These are phyloP conservation scores for Lasiurus cinereus DNA, from an alignment of 2,113 vertebrate species.

Conservation along the genomic window DNA sequence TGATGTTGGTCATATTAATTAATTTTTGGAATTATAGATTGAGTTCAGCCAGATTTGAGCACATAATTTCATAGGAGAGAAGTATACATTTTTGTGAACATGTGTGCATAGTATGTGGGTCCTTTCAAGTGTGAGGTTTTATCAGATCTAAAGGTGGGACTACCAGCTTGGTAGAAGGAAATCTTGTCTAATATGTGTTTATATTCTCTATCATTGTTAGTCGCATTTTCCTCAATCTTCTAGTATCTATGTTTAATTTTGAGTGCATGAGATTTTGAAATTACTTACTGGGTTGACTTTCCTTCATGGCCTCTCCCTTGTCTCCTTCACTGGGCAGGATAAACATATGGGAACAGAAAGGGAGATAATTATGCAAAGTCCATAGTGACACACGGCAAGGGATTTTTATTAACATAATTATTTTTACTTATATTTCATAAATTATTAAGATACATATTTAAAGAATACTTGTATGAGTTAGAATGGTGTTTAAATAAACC, in stretches of 20 bases:
- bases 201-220: rapidly evolving
- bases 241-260: background rate
- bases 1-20: background rate
- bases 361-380: background rate
- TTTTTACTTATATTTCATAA: slow-evolving; percentile 7
- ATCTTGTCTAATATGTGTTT: background rate
- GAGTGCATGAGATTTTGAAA: background rate
- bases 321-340: background rate
- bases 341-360: background rate
- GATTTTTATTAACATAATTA: background rate
- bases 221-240: background rate
- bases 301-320: background rate
- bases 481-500: background rate
- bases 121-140: background rate
- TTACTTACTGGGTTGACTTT: background rate
- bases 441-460: background rate
- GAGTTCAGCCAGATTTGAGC: background rate
- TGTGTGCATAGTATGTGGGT: background rate
- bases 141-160: background rate
- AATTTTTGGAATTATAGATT: background rate
- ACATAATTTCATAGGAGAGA: background rate
- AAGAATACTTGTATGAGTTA: background rate
- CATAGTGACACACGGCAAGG: background rate
- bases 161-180: rapidly evolving
- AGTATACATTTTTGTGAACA: background rate